Evolutionary conservation across 2,797 vertebrate genomes (phyloP).

Genomic region (Molossus molossus): DNA sequence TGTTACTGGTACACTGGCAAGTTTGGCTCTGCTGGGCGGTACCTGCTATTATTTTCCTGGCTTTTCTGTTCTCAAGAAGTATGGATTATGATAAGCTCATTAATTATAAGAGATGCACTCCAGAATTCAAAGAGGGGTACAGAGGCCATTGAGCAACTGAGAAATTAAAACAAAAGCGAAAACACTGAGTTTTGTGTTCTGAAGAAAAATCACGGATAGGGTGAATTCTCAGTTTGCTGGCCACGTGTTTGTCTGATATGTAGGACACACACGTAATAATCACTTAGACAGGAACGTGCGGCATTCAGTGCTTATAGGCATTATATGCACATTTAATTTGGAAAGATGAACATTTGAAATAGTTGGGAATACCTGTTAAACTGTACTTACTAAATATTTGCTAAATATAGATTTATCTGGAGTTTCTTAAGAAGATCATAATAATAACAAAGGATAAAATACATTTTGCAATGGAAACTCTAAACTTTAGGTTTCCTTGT

Average conservation of each 20-base stretch:
- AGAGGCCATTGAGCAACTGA: conserved; percentile 15
- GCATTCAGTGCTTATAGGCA: not conserved
- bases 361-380: not conserved
- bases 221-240: not conserved
- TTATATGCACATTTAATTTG: not conserved
- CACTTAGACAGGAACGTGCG: not conserved
- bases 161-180: conserved; percentile 56
- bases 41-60: not conserved
- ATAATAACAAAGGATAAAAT: conserved; percentile 4
- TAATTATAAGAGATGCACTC: conserved; percentile 57
- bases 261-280: not conserved
- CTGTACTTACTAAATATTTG: conserved; percentile 2
- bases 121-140: not conserved
- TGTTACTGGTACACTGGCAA: not conserved
- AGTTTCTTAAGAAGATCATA: not conserved
- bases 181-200: not conserved
- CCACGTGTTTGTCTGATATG: not conserved
- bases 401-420: not conserved
- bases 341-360: not conserved
- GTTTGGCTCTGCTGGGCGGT: not conserved
- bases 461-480: not conserved
- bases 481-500: not conserved
- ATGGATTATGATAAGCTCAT: conserved; percentile 25
- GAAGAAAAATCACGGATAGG: not conserved
- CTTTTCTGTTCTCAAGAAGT: conserved; percentile 31